These are phyloP conservation scores for Tineola bisselliella DNA, from an alignment of 2,888 invertebrate species.

Conservation along the genomic window DNA sequence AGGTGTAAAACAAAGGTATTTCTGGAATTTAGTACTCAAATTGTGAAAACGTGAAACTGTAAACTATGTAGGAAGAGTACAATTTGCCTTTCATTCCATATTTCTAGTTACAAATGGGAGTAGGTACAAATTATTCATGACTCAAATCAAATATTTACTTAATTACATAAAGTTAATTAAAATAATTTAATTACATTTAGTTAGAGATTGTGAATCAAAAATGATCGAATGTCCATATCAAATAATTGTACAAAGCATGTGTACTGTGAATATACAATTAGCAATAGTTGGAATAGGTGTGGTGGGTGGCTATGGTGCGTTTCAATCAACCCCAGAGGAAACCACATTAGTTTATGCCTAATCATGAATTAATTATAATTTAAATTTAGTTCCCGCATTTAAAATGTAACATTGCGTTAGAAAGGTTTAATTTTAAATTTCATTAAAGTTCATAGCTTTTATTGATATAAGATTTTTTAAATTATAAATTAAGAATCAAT, in stretches of 20 bases:
- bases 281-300: no score
- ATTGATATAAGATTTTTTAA: no score
- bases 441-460: no score
- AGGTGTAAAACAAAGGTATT: not conserved
- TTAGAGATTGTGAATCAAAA: no score
- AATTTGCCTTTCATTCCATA: conserved; percentile 7
- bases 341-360: not conserved
- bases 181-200: no score
- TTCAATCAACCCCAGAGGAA: not conserved
- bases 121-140: not conserved
- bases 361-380: not conserved
- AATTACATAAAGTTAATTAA: not conserved
- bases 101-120: not conserved
- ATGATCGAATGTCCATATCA: no score
- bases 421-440: no score
- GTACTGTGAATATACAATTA: not conserved
- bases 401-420: no score
- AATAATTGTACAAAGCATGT: not conserved
- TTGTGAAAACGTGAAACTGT: not conserved
- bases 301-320: not conserved
- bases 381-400: not conserved
- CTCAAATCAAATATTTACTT: not conserved
- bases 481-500: no score
- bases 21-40: not conserved
- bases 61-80: not conserved